Conservation (phyloP, 2,888 invertebrate genomes). For the Romanomermis culicivorax region DNA sequence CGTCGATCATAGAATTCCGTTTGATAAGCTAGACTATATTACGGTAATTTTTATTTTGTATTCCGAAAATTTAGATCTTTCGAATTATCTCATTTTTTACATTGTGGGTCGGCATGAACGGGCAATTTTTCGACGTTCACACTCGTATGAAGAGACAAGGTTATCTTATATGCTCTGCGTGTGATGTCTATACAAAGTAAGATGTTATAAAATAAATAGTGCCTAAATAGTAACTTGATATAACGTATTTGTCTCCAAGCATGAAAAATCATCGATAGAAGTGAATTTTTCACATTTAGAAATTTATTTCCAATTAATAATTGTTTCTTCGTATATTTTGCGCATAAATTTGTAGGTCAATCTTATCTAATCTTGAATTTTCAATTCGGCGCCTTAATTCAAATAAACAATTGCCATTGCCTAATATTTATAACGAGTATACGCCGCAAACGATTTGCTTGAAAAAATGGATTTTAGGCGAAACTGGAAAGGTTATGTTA, state of each 20-base stretch:
- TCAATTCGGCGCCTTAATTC: background rate
- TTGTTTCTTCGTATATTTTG: too few species aligned
- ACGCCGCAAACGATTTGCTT: slow-evolving; percentile 5
- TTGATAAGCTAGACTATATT: slow-evolving; percentile 3
- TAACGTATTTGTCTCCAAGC: too few species aligned
- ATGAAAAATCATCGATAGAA: too few species aligned
- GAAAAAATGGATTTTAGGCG: slow-evolving; percentile 9
- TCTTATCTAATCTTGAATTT: background rate
- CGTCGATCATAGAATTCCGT: slow-evolving; percentile 1
- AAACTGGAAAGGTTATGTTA: slow-evolving; percentile 1
- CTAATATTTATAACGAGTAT: slow-evolving; percentile 7
- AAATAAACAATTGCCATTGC: background rate
- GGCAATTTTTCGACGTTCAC: background rate
- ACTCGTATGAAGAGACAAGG: background rate
- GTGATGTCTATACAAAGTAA: background rate
- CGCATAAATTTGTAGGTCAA: too few species aligned
- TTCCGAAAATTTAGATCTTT: background rate
- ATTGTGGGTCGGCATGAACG: slow-evolving; percentile 1
- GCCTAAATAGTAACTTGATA: too few species aligned
- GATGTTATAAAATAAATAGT: too few species aligned
- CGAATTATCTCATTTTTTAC: background rate
- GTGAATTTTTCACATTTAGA: too few species aligned
- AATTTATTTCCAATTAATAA: background rate
- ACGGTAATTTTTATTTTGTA: slow-evolving; percentile 1
- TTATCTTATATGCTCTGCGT: background rate